phyloP scores from a whole-genome alignment of 2,113 vertebrate genomes.

The Centropus unirufus region DNA sequence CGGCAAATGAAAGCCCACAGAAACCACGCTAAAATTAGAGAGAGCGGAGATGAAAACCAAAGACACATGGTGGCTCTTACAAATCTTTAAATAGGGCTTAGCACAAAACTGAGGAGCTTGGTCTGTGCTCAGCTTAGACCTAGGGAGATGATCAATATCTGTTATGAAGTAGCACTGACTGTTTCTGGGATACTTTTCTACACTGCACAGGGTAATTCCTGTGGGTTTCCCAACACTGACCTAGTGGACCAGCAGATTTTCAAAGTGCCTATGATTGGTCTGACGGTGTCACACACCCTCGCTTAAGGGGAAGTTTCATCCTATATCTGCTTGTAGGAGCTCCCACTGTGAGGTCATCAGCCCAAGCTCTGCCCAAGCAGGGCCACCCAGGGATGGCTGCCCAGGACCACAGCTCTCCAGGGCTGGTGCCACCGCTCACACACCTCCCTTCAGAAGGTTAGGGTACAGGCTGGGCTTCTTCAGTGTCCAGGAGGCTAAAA shows the following conservation, averaged over 20 bases:
- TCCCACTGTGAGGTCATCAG: neutral
- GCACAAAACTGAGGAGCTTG: neutral
- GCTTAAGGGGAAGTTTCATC: neutral
- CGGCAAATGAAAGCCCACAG: constrained; percentile 35
- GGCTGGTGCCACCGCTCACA: neutral
- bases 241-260: neutral
- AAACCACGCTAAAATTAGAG: constrained; percentile 64
- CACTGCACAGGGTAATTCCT: neutral
- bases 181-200: neutral
- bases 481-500: accelerated
- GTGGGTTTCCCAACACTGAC: neutral
- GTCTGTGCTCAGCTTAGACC: neutral
- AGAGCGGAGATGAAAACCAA: constrained; percentile 28
- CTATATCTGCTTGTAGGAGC: neutral
- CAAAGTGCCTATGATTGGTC: neutral
- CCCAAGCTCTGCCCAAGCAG: accelerated
- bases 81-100: constrained; percentile 31
- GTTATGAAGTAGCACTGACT: neutral
- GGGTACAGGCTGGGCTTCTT: accelerated
- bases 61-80: constrained; percentile 32
- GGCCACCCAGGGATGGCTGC: neutral
- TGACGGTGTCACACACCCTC: neutral
- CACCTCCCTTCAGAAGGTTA: neutral
- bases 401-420: accelerated
- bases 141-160: neutral